Base-by-base conservation (phyloP, 2,113 vertebrate species). In the Ondatra zibethicus region DNA sequence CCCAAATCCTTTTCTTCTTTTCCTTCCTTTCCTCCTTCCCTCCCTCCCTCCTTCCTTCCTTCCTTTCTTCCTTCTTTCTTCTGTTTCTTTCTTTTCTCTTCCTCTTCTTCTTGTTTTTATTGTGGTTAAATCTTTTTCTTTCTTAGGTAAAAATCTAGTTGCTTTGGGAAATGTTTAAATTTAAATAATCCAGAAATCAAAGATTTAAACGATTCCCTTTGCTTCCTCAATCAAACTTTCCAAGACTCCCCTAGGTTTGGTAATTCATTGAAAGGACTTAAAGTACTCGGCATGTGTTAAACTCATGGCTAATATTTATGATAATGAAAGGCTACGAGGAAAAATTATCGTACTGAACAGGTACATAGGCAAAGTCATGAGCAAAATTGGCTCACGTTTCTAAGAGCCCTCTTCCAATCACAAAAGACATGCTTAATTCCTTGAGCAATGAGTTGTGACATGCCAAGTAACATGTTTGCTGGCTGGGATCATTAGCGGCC, bases 1-100 rank as follows among this genome's bases (percentile, higher is more conserved):
- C 25, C 21, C 10, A 75, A 75, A 75, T 25, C 19, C 23, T 73
- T 39, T 21, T 42, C n/a, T 42, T 1, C n/a, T 72, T 16, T 73
- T 23, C 5, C 5, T 16, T 5, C 6, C 12, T n/a, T 21, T 2
- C n/a, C 7, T 25, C 70, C 8, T 3, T 21, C 36, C 3, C 7
- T 73, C 4, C 7, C 6, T 23, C 1, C 19, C 7, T 23, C 7
- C 4, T n/a, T 19, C 13, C 66, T 68, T 66, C 65, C 29, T 33
- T 6, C 1, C 19, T 4, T 36, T 3, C 3, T 23, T 25, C 11
- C 23, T 12, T 75, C 9, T 1, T 42, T 39, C 19, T 21, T 58
- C 0, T 0, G 1, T 45, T 27, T 45, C 4, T 76, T 39, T 76
- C 39, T 42, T 39, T 12, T 21, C 9, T 21, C 39, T 45, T 45